Evolutionary conservation across 2,113 vertebrate genomes (phyloP).

Genomic region (Neotragus pygmaeus): DNA sequence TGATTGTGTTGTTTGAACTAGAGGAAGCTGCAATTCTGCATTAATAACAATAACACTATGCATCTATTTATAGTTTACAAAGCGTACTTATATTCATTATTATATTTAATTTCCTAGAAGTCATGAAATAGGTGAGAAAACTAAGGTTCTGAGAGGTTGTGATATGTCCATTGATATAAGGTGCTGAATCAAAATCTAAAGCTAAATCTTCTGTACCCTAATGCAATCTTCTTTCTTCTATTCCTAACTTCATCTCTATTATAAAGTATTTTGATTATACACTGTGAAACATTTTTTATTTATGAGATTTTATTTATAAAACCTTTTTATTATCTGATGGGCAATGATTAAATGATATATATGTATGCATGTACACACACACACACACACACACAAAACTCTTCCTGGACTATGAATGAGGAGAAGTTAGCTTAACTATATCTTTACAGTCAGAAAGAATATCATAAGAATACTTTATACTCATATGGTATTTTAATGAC

Average conservation of each 20-base stretch:
- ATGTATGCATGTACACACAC: not conserved
- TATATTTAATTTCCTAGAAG: constrained; percentile 32
- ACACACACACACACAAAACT: not conserved
- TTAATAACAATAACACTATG: not conserved
- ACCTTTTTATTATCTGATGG: not conserved
- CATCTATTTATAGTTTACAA: not conserved
- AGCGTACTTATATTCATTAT: not conserved
- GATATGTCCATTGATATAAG: not conserved
- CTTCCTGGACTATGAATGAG: too few species aligned
- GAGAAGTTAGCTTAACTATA: not conserved
- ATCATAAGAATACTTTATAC: not conserved
- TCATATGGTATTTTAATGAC: not conserved
- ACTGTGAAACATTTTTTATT: not conserved
- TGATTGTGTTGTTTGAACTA: not conserved
- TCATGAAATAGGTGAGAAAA: not conserved
- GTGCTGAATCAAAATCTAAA: not conserved
- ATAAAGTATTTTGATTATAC: constrained; percentile 26
- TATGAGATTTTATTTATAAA: constrained; percentile 13
- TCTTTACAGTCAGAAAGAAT: not conserved
- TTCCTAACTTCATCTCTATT: not conserved
- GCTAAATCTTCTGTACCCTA: not conserved
- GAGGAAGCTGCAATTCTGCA: not conserved
- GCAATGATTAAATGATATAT: not conserved
- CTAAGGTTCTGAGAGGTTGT: not conserved
- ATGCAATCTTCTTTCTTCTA: not conserved